Evolutionary conservation across 2,113 vertebrate genomes (phyloP), one percentile per base, ranked within the genome.

Genomic region (Anser brachyrhynchus): DNA sequence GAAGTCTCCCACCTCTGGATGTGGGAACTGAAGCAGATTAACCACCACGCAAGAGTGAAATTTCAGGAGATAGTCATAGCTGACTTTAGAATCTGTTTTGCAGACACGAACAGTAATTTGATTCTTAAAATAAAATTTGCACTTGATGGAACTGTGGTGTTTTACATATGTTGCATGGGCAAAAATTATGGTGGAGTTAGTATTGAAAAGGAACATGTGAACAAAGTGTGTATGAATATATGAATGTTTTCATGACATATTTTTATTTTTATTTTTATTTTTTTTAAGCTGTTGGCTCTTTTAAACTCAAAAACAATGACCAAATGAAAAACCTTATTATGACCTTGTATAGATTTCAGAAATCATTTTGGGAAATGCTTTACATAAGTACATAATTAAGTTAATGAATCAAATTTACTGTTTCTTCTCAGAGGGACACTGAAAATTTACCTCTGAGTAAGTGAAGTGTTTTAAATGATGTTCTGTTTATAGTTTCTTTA

Each of bases 341-440:
- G 91, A 97, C 91, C 89, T 97, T 94, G 46, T 74, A 67, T 58
- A 91, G 52, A 71, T 77, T 95, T 93, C 80, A 72, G 57, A 93
- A 95, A 94, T 59, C 0, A 35, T 95, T 94, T 80, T 77, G 19
- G 37, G 79, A 94, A 89, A 81, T 78, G 81, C 31, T 91, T 95
- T 97, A 71, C 59, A 81, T 69, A 92, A 91, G 61, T 65, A 84
- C 19, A 61, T 76, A 89, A 89, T 96, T 96, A 91, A 95, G 31
- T 76, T 93, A 96, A 95, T 92, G 78, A 95, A 88, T 96, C 82
- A 95, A 87, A 87, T 95, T 94, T 93, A 85, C 67, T 64, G 33
- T 74, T 86, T 35, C 29, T 58, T 92, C 84, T 87, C 88, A 80
- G 43, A 81, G 80, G 85, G 57, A 58, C 2, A 8, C 21, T 81